Conservation (phyloP, 2,113 vertebrate species). For the Cebidichthys violaceus region DNA sequence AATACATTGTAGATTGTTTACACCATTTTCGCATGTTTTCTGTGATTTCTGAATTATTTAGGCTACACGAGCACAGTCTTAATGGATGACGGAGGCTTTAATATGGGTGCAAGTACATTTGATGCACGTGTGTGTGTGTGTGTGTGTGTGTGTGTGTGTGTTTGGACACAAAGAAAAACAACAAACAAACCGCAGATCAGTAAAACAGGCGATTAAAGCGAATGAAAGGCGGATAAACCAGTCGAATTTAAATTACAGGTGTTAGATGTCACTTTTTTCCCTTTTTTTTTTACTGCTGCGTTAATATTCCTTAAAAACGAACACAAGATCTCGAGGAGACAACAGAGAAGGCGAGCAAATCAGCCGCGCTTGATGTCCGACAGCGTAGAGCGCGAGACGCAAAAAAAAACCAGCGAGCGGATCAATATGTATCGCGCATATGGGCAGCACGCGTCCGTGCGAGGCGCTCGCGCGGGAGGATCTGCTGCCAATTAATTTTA, state of each 20-base stretch:
- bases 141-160: not conserved
- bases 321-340: constrained; percentile 24
- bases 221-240: constrained; percentile 21
- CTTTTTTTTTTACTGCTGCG: constrained; percentile 16
- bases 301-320: constrained; percentile 27
- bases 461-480: constrained; percentile 63
- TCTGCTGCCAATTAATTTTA: constrained; percentile 83
- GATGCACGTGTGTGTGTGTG: constrained; percentile 9
- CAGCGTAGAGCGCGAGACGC: constrained; percentile 37
- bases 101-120: not conserved
- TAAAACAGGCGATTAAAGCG: not conserved
- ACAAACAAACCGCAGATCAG: constrained; percentile 12
- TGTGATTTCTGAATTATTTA: constrained; percentile 78
- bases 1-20: constrained; percentile 78
- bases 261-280: not conserved
- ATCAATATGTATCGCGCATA: constrained; percentile 78
- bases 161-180: not conserved
- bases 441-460: constrained; percentile 68
- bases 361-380: constrained; percentile 54
- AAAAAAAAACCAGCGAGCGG: constrained; percentile 47
- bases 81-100: constrained; percentile 11
- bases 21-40: constrained; percentile 61
- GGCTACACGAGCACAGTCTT: constrained; percentile 24
- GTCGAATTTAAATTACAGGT: constrained; percentile 37
- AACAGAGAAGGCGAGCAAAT: constrained; percentile 52